Evolutionary conservation across 2,113 vertebrate genomes (phyloP).

Genomic region (Phyllostomus hastatus): DNA sequence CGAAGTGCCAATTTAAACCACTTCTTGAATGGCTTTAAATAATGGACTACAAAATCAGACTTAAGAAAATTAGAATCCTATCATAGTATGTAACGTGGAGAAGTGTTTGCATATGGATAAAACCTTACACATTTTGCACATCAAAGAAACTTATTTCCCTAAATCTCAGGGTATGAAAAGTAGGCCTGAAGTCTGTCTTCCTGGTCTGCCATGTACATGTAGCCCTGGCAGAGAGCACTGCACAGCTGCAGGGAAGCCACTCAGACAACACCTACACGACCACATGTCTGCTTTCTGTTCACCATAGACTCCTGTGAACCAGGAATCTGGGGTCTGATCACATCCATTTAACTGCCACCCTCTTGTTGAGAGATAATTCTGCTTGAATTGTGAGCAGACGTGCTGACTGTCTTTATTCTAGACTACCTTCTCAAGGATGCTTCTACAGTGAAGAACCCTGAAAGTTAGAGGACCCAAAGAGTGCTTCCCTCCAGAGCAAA

Average conservation of each 20-base stretch:
- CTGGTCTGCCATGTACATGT: fast-evolving
- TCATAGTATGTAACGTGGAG: not conserved
- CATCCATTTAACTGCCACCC: not conserved
- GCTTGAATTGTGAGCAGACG: not conserved
- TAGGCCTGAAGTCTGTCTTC: not conserved
- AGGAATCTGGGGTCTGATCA: not conserved
- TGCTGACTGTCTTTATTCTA: not conserved
- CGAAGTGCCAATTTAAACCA: not conserved
- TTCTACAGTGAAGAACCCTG: not conserved
- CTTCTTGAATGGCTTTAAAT: not conserved
- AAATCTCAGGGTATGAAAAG: not conserved
- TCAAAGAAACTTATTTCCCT: not conserved
- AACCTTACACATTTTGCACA: not conserved
- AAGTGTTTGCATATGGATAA: not conserved
- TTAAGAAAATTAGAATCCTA: not conserved
- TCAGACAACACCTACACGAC: fast-evolving
- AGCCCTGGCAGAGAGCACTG: fast-evolving
- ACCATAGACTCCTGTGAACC: not conserved
- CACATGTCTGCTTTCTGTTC: not conserved
- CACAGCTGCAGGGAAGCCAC: not conserved
- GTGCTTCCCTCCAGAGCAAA: not conserved
- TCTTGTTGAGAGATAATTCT: not conserved
- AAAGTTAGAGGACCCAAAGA: not conserved
- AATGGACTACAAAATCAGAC: not conserved
- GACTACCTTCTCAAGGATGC: not conserved